Evolutionary conservation across 2,797 vertebrate genomes (phyloP).

Genomic region (Geotria australis): DNA sequence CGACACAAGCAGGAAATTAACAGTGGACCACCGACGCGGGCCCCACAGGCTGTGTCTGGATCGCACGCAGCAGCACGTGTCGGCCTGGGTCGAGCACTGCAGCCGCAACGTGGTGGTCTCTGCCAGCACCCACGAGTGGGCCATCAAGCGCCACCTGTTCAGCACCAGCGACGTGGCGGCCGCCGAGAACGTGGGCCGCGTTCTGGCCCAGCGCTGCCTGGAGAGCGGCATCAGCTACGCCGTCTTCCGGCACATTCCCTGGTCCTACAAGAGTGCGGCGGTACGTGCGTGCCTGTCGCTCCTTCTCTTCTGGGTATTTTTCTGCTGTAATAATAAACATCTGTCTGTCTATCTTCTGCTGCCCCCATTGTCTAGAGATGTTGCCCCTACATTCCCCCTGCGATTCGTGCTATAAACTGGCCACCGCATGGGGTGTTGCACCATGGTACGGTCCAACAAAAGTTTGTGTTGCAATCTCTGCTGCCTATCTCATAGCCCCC

Average conservation of each 20-base stretch:
- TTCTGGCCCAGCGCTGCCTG: slow-evolving; percentile 44
- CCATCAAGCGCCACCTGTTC: slow-evolving; percentile 37
- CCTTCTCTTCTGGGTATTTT: too few species aligned
- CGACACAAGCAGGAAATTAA: too few species aligned
- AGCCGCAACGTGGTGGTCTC: slow-evolving; percentile 29
- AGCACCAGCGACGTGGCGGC: slow-evolving; percentile 32
- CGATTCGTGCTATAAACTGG: too few species aligned
- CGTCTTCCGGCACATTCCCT: slow-evolving; percentile 36
- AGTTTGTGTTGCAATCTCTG: too few species aligned
- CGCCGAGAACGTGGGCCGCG: slow-evolving; percentile 37
- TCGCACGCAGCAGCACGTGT: slow-evolving; percentile 29
- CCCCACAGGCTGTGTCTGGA: slow-evolving; percentile 27
- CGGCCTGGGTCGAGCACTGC: slow-evolving; percentile 22
- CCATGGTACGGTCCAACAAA: too few species aligned
- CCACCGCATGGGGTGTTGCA: too few species aligned
- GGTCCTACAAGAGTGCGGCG: slow-evolving; percentile 15
- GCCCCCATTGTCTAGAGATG: too few species aligned
- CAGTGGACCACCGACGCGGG: too few species aligned
- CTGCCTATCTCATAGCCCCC: too few species aligned
- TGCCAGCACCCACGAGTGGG: slow-evolving; percentile 71
- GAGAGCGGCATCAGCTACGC: slow-evolving; percentile 58
- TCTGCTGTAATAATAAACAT: too few species aligned
- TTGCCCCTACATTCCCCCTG: too few species aligned
- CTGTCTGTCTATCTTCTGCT: too few species aligned
- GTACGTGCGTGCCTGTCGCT: slow-evolving; percentile 5